Evolutionary conservation across 2,113 vertebrate species (phyloP).

Genomic region (Pipra filicauda): DNA sequence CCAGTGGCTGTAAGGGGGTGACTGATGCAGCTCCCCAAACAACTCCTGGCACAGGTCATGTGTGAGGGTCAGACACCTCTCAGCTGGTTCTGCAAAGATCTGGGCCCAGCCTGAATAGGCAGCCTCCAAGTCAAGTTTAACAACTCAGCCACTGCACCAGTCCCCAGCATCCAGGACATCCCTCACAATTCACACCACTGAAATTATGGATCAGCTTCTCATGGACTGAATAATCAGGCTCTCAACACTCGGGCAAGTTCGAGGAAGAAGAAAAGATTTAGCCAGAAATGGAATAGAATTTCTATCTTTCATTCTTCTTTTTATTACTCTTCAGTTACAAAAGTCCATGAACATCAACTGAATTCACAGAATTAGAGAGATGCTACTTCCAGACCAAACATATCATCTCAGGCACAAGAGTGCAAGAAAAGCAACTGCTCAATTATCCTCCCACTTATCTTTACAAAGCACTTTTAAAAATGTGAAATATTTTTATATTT

Average conservation of each 20-base stretch:
- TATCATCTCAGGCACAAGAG: not conserved
- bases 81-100: not conserved
- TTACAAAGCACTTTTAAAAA: not conserved
- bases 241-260: not conserved
- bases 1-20: rapidly evolving
- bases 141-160: rapidly evolving
- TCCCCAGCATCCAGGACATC: rapidly evolving
- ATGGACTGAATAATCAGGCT: rapidly evolving
- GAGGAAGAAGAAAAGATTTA: not conserved
- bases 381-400: not conserved
- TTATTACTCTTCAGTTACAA: not conserved
- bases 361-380: not conserved
- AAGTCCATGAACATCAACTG: not conserved
- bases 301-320: not conserved
- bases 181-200: not conserved
- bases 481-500: not conserved
- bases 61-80: not conserved
- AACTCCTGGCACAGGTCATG: not conserved
- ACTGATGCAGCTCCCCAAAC: not conserved
- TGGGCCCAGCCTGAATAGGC: rapidly evolving
- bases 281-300: not conserved
- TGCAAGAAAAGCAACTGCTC: not conserved
- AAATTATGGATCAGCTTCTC: not conserved
- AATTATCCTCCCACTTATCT: not conserved
- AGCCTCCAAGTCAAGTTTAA: not conserved